Percentiles rank a stretch among this genome's conserved stretches.
These are phyloP conservation scores for Spongia lamella DNA, from an alignment of 37 sponge, comb jelly and placozoan species.

Conservation along the genomic window DNA sequence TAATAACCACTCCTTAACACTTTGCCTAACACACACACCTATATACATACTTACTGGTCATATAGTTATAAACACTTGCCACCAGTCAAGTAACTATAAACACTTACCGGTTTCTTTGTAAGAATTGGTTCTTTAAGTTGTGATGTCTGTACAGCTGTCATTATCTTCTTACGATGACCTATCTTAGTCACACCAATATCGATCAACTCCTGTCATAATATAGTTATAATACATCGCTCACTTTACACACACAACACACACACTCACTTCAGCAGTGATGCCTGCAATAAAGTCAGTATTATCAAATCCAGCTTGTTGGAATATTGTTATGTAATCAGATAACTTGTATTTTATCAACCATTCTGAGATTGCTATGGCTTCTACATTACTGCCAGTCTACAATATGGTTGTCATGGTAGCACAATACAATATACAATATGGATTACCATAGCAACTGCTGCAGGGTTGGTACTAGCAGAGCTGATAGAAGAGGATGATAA, in stretches of 20 bases:
- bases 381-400: neutral
- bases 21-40: neutral
- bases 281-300: conserved; percentile 68
- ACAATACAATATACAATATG: neutral
- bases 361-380: conserved; percentile 57
- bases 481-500: conserved; percentile 9
- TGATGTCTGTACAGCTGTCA: conserved; percentile 50
- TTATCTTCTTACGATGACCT: conserved; percentile 85
- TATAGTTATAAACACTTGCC: conserved; percentile 4
- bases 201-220: conserved; percentile 65
- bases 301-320: conserved; percentile 71
- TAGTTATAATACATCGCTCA: neutral
- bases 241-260: neutral
- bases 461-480: conserved; percentile 23
- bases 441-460: conserved; percentile 4
- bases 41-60: neutral
- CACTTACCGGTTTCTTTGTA: conserved; percentile 67
- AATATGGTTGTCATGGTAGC: neutral
- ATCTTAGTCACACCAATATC: conserved; percentile 79
- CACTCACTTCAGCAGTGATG: conserved; percentile 53
- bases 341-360: conserved; percentile 78
- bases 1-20: neutral
- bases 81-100: conserved; percentile 27
- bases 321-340: conserved; percentile 51
- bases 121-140: conserved; percentile 47